These are phyloP conservation scores for Byasa hedistus DNA, from an alignment of 2,888 invertebrate species.

Conservation along the genomic window DNA sequence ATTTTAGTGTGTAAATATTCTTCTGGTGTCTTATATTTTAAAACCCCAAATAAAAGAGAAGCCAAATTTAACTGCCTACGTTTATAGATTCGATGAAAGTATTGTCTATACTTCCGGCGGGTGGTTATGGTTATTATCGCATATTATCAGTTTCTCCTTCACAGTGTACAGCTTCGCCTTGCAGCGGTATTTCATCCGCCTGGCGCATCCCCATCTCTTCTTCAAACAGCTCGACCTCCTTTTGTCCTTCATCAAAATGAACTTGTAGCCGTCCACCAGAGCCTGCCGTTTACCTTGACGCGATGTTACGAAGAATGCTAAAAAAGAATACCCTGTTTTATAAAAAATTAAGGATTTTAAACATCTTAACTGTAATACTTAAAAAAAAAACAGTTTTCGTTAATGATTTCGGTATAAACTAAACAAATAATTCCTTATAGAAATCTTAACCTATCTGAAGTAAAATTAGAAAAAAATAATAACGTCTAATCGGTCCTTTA, in stretches of 20 bases:
- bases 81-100: neutral
- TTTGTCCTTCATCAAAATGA: constrained; percentile 32
- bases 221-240: constrained; percentile 26
- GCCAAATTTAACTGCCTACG: too few species aligned
- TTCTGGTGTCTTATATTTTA: too few species aligned
- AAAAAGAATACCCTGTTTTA: neutral
- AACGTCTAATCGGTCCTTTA: too few species aligned
- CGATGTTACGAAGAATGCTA: constrained; percentile 42
- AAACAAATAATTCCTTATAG: too few species aligned
- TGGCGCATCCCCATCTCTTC: constrained; percentile 39
- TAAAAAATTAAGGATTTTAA: neutral
- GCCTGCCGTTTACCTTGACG: constrained; percentile 38
- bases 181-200: constrained; percentile 32
- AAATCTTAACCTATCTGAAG: too few species aligned
- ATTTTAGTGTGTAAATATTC: too few species aligned
- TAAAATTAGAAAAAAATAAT: too few species aligned
- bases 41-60: too few species aligned
- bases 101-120: constrained; percentile 11
- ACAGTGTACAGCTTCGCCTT: constrained; percentile 35
- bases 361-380: neutral
- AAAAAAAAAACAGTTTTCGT: too few species aligned
- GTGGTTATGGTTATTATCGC: constrained; percentile 30
- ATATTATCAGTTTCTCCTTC: constrained; percentile 32
- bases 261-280: constrained; percentile 38
- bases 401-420: too few species aligned